Evolutionary conservation across 2,113 vertebrate species (phyloP).

Genomic region (Stegastes partitus): DNA sequence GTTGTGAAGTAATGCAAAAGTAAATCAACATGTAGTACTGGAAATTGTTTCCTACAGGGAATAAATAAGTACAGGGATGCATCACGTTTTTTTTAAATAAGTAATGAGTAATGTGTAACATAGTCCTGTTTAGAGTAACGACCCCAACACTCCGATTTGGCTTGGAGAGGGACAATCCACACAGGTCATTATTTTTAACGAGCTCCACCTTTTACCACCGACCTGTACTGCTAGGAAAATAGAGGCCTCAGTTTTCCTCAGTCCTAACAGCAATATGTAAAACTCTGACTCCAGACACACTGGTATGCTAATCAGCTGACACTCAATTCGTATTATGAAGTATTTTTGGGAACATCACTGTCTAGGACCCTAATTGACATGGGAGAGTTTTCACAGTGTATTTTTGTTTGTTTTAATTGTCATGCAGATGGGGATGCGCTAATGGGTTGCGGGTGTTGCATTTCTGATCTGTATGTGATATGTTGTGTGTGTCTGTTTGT

Average conservation of each 20-base stretch:
- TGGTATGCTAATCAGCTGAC: constrained; percentile 37
- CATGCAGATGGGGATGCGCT: constrained; percentile 11
- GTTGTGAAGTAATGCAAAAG: too few relatives aligned
- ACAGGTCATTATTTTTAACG: constrained; percentile 33
- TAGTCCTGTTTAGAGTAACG: too few relatives aligned
- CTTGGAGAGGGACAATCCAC: neutral
- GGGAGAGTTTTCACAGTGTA: constrained; percentile 10
- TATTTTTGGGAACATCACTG: constrained; percentile 5
- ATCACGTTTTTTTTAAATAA: too few relatives aligned
- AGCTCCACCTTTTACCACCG: neutral
- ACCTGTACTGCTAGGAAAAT: neutral
- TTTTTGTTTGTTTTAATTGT: constrained; percentile 34
- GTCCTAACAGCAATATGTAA: constrained; percentile 1
- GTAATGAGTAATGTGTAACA: too few relatives aligned
- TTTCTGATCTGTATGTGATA: constrained; percentile 41
- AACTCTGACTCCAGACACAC: constrained; percentile 7
- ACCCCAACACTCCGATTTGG: too few relatives aligned
- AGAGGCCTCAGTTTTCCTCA: neutral
- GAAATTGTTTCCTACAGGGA: too few relatives aligned
- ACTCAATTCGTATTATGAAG: constrained; percentile 27
- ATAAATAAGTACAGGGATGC: too few relatives aligned
- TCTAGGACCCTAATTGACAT: constrained; percentile 28
- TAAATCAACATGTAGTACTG: too few relatives aligned
- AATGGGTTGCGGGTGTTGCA: constrained; percentile 33
- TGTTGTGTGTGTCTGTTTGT: constrained; percentile 11